Percentiles rank a stretch among this genome's conserved stretches.
These are phyloP conservation scores for Pipistrellus pipistrellus DNA, from an alignment of 2,797 vertebrate genomes.

Conservation along the genomic window DNA sequence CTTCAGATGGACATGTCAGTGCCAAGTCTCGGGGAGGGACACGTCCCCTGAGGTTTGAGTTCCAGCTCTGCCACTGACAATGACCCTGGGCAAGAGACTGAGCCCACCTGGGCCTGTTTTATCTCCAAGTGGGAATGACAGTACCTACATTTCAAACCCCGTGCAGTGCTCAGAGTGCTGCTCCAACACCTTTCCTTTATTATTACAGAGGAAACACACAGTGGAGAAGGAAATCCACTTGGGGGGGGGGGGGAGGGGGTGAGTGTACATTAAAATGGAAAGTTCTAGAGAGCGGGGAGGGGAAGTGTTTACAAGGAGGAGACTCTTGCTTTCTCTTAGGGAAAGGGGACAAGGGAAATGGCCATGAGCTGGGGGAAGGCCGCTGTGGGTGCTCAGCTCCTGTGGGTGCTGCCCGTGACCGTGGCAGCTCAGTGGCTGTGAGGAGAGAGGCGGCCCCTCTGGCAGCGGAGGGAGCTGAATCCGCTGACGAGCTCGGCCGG, in stretches of 20 bases:
- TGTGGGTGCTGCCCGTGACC: neutral
- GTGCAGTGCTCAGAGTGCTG: rapidly evolving
- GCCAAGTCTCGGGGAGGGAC: neutral
- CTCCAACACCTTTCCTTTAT: neutral
- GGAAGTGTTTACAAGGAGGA: neutral
- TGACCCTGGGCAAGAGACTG: neutral
- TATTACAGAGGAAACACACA: neutral
- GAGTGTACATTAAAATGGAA: neutral
- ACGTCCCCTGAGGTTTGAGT: neutral
- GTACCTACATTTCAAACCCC: neutral
- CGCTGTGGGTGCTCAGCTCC: neutral
- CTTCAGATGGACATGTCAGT: rapidly evolving
- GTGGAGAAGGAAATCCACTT: neutral
- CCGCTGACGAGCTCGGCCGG: neutral
- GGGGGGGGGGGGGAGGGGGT: neutral
- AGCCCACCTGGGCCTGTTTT: neutral
- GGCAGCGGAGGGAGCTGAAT: neutral
- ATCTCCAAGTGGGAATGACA: neutral
- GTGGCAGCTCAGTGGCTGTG: neutral
- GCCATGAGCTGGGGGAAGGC: neutral
- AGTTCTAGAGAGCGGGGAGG: neutral
- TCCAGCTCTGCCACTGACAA: neutral
- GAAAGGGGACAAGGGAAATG: neutral
- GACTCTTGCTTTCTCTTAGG: neutral
- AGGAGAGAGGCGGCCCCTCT: neutral